Evolutionary conservation across 2,797 vertebrate genomes (phyloP).

Genomic region (Pangasius mekongensis): DNA sequence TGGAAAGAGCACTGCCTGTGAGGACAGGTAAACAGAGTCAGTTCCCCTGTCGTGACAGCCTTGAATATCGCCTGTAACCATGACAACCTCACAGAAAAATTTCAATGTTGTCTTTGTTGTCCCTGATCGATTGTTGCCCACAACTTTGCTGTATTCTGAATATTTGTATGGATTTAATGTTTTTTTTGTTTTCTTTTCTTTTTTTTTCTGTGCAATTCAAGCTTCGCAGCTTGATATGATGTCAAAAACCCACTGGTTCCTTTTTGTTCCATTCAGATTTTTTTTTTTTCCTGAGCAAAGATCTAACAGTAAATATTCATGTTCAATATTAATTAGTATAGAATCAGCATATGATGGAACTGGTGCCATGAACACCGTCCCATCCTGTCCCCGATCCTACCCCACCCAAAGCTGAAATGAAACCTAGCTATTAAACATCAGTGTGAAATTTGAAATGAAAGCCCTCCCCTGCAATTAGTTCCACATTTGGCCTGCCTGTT

Average conservation of each 20-base stretch:
- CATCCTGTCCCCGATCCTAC: not conserved
- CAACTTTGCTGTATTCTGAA: slow-evolving; percentile 17
- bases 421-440: not conserved
- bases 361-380: not conserved
- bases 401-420: not conserved
- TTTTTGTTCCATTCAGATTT: slow-evolving; percentile 10
- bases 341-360: not conserved
- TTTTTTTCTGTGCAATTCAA: not conserved
- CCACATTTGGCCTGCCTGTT: not conserved
- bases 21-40: slow-evolving; percentile 37
- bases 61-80: slow-evolving; percentile 36
- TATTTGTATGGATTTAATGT: slow-evolving; percentile 5
- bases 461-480: not conserved
- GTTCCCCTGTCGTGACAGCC: slow-evolving; percentile 35
- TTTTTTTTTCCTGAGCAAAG: not conserved
- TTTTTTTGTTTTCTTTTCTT: too few species aligned
- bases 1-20: slow-evolving; percentile 18
- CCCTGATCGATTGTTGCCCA: slow-evolving; percentile 26
- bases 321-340: not conserved
- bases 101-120: slow-evolving; percentile 34
- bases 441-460: not conserved
- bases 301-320: not conserved
- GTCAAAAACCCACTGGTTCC: not conserved
- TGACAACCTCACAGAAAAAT: slow-evolving; percentile 36
- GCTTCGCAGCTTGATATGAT: slow-evolving; percentile 2